Base-by-base conservation (phyloP, 2,888 invertebrate species). In the Drosophila tripunctata region DNA sequence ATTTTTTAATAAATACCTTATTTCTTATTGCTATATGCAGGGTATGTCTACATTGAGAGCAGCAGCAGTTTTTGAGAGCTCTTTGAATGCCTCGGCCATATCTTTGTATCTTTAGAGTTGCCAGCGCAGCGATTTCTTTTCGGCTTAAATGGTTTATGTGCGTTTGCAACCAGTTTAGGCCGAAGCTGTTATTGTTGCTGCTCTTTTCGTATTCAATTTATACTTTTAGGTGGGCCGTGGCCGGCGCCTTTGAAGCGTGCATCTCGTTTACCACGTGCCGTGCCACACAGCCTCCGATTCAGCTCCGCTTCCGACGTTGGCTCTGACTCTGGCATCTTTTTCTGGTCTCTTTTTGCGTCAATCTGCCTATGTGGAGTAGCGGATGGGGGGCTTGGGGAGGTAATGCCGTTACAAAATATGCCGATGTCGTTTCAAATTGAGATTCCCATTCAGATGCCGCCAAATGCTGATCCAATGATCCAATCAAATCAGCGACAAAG, bases 91-190 rank as follows among this genome's bases (percentile, higher is more conserved):
- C 67, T 68, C n/a, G 47, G 55, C 55, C 64, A 54, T 58, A 41
- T 69, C 72, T 70, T 50, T 35, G 33, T 66, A 69, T 80, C 80
- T 65, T 77, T 72, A 69, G 70, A 81, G 77, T 75, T 81, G 73
- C 76, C 83, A 70, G 83, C 73, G 73, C 67, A 63, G 47, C 84
- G 81, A 87, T 81, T 81, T 81, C 83, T 87, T 85, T 83, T 83
- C 75, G 83, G 83, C 83, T 83, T 87, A 87, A 83, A 83, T 83
- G 83, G 87, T 82, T 87, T 87, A 82, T 83, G 82, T 84, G 79
- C 82, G 83, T 87, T 77, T 82, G 86, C 86, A 85, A 85, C 86
- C 86, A 79, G 83, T 83, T 87, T 87, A 75, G 65, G 67, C 78
- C 36, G 64, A 41, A 50, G 31, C 48, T 24, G 41, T 52, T 61